These are phyloP conservation scores for Nautilus pompilius DNA, from an alignment of 1,140 invertebrate species.

Conservation along the genomic window DNA sequence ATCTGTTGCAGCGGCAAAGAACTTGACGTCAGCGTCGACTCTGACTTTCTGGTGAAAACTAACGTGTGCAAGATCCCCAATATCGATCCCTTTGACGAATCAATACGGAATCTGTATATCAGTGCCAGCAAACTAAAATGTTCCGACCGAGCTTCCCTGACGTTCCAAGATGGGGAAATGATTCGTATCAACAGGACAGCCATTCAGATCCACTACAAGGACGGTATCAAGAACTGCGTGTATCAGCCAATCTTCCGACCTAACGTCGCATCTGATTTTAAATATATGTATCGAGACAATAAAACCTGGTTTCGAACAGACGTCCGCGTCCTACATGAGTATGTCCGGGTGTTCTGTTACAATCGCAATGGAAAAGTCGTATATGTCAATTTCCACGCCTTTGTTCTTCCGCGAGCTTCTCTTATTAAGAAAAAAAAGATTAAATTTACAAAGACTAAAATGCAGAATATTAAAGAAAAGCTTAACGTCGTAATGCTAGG, in stretches of 20 bases:
- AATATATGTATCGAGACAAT: neutral
- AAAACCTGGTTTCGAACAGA: neutral
- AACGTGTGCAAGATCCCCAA: neutral
- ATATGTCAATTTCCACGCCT: slow-evolving; percentile 4
- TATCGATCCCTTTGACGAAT: neutral
- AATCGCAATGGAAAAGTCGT: neutral
- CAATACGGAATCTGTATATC: neutral
- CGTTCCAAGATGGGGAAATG: neutral
- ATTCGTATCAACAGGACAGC: neutral
- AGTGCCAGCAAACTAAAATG: neutral
- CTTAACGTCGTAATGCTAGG: slow-evolving; percentile 69
- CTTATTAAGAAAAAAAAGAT: neutral
- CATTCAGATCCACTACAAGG: neutral
- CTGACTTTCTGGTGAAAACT: neutral
- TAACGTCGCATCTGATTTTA: neutral
- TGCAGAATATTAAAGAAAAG: neutral
- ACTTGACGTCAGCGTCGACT: too few relatives aligned
- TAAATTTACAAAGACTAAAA: neutral
- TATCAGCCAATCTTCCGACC: neutral
- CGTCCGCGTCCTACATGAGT: neutral
- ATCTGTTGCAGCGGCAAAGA: too few relatives aligned
- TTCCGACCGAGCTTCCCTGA: neutral
- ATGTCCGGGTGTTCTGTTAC: neutral
- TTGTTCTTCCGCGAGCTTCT: neutral
- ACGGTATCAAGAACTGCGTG: neutral